These are phyloP conservation scores for Drosophila percnosoma DNA, from an alignment of 2,888 invertebrate genomes.

Conservation along the genomic window DNA sequence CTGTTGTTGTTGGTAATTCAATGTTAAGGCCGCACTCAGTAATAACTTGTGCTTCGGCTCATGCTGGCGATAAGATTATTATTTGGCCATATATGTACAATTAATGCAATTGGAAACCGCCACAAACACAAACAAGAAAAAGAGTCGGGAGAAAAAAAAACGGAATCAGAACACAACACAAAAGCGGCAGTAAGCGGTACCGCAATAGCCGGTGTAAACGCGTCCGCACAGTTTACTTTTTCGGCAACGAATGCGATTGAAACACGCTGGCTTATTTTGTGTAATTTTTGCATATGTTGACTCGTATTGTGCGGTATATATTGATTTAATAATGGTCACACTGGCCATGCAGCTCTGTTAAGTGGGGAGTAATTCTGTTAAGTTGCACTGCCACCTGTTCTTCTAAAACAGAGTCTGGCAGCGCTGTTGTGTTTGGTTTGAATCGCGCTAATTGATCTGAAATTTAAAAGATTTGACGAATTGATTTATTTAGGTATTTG, in stretches of 20 bases:
- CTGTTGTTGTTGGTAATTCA: conserved; percentile 13
- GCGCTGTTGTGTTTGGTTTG: conserved; percentile 1
- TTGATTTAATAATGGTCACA: conserved; percentile 18
- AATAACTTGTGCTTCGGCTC: conserved; percentile 50
- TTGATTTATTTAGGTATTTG: conserved; percentile 10
- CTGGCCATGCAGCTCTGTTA: conserved; percentile 26
- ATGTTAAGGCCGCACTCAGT: conserved; percentile 36
- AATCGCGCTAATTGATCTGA: not conserved
- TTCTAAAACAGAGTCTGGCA: conserved; percentile 34
- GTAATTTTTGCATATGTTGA: conserved; percentile 2
- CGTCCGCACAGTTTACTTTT: conserved; percentile 28
- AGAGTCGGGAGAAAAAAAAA: conserved; percentile 10
- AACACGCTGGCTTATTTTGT: not conserved
- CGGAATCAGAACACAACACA: conserved; percentile 15
- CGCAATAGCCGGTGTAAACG: conserved; percentile 3
- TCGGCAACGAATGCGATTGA: conserved; percentile 23
- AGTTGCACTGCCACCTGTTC: not conserved
- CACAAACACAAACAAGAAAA: conserved; percentile 15
- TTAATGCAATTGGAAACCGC: conserved; percentile 27
- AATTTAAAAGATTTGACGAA: conserved; percentile 27
- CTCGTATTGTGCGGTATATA: conserved; percentile 11
- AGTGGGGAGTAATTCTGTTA: conserved; percentile 25
- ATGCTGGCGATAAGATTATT: conserved; percentile 75
- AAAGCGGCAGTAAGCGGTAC: conserved; percentile 9
- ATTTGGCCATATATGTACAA: conserved; percentile 36